phyloP scores from a whole-genome alignment of 2,888 invertebrate species.

The Stramonita haemastoma region DNA sequence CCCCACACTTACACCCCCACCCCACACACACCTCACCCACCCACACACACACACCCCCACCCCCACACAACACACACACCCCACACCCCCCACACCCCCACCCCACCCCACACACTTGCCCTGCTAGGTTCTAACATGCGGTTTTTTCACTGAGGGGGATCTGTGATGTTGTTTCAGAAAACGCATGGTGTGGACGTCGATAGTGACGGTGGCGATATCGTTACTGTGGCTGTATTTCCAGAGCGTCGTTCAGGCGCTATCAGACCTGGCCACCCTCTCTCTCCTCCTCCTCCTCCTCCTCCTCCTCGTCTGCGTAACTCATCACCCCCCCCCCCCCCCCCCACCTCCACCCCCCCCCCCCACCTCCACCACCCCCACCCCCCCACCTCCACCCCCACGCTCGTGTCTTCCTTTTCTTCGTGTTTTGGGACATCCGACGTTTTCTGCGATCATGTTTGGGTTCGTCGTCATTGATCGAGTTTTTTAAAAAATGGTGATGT shows the following conservation, averaged over 20 bases:
- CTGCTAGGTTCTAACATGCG: too few species aligned
- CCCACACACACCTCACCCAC: too few species aligned
- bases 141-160: not conserved
- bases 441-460: too few species aligned
- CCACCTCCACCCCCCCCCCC: not conserved
- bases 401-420: not conserved
- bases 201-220: not conserved
- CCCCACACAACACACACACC: too few species aligned
- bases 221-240: not conserved
- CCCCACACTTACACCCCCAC: too few species aligned
- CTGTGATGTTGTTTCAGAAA: conserved; percentile 6
- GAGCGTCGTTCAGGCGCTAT: not conserved
- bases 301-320: not conserved
- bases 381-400: not conserved
- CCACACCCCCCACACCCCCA: too few species aligned
- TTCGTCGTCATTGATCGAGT: too few species aligned
- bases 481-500: too few species aligned
- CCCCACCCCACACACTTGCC: not conserved
- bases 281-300: not conserved
- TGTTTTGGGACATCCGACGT: too few species aligned
- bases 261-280: not conserved
- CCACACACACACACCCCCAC: too few species aligned
- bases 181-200: not conserved
- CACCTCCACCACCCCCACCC: too few species aligned
- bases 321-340: not conserved